Base-by-base conservation (phyloP, 2,797 vertebrate genomes). In the Pangasius sanitwongsei region DNA sequence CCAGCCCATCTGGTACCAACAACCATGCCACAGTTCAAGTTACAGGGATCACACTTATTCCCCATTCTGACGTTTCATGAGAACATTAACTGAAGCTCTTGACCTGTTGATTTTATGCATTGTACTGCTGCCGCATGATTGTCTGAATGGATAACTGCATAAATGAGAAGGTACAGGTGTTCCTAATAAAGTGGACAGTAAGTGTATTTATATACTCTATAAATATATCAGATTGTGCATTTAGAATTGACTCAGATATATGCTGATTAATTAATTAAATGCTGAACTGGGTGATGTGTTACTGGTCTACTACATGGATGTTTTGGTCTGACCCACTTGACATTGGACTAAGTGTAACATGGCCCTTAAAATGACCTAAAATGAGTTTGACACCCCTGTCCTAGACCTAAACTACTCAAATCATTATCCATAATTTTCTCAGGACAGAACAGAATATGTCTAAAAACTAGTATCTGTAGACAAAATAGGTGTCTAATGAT, bases 351-450 rank as follows among this genome's bases (percentile, higher is more conserved):
- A 59, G 78, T 57, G 31, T 37, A 25, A 44, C 57, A 63, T n/a
- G 6, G 8, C 23, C 59, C 37, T 80, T 80, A 34, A 78, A 81
- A 83, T 65, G 25, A 16, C 34, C 16, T 20, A 6, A 50, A n/a
- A 85, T 69, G n/a, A 69, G 16, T 67, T 48, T 34, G 44, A 85
- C 63, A 85, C 83, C 28, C 2, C 63, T 69, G 61, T 84, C 44
- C 61, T 67, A 67, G 61, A 34, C 28, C 41, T 50, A 67, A 84
- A 84, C 61, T 61, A 20, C 8, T 65, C 41, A 67, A n/a, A 50
- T 31, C 4, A 1, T n/a, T 67, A 55, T 9, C 41, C 34, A 12
- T 80, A 13, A n/a, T 67, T 67, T 53, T 53, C 23, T 55, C 25
- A 57, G 23, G 12, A 57, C 59, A 23, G 44, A 48, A 57, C 59